Evolutionary conservation across 2,888 invertebrate genomes (phyloP).

Genomic region (Agrochola lychnidis): DNA sequence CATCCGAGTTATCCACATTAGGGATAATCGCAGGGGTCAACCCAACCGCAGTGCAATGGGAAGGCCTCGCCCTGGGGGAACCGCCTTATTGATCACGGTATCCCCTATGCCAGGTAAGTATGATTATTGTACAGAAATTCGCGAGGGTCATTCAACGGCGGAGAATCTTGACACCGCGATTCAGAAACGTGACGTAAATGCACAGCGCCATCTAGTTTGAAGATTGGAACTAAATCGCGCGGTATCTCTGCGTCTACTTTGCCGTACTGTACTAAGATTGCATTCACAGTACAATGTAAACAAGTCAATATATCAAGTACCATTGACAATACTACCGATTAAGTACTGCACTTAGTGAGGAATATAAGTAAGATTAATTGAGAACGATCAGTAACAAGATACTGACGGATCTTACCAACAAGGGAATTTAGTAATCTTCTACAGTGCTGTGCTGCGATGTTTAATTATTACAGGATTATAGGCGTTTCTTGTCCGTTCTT

Average conservation of each 20-base stretch:
- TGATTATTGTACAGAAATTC: neutral
- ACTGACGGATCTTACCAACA: slow-evolving; percentile 36
- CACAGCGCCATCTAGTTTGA: slow-evolving; percentile 31
- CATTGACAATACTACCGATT: slow-evolving; percentile 25
- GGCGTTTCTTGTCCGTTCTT: too few relatives aligned
- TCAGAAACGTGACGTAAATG: slow-evolving; percentile 30
- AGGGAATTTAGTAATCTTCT: slow-evolving; percentile 31
- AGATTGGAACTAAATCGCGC: slow-evolving; percentile 5
- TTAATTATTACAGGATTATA: slow-evolving; percentile 9
- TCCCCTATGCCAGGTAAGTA: slow-evolving; percentile 39
- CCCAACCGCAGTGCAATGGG: slow-evolving; percentile 49
- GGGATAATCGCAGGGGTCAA: slow-evolving; percentile 49
- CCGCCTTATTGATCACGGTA: slow-evolving; percentile 27
- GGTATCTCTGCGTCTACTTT: neutral
- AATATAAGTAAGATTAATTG: slow-evolving; percentile 37
- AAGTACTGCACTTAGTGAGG: slow-evolving; percentile 43
- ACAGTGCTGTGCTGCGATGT: neutral
- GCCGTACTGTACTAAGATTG: neutral
- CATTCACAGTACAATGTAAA: neutral
- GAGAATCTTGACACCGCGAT: slow-evolving; percentile 35
- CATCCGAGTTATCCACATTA: slow-evolving; percentile 45
- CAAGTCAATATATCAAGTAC: slow-evolving; percentile 23
- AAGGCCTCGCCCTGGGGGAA: slow-evolving; percentile 33
- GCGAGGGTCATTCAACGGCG: slow-evolving; percentile 9
- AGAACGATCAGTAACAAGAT: slow-evolving; percentile 33